Conservation (phyloP, 1,140 invertebrate genomes). For the Nephila pilipes region DNA sequence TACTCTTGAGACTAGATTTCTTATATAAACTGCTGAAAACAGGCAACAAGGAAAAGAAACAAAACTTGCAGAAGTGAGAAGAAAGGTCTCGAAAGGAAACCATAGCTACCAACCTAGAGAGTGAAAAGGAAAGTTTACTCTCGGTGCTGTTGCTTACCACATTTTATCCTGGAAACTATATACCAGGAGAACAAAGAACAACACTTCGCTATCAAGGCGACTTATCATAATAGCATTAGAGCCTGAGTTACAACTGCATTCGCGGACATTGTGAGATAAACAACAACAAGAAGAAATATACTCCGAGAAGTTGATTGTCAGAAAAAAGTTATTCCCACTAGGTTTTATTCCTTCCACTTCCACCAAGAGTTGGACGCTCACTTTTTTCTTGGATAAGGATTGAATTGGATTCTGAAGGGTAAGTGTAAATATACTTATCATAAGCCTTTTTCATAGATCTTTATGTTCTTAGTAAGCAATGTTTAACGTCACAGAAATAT, state of each 20-base stretch:
- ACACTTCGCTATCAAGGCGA: conserved; percentile 53
- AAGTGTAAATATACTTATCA: neutral
- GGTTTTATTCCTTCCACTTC: conserved; percentile 7
- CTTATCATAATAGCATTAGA: conserved; percentile 69
- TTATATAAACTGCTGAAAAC: neutral
- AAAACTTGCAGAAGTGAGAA: conserved; percentile 1
- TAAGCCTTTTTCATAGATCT: neutral
- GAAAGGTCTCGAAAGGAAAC: conserved; percentile 3
- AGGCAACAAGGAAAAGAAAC: neutral
- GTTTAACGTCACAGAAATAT: neutral
- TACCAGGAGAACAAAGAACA: conserved; percentile 12
- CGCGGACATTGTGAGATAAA: conserved; percentile 26
- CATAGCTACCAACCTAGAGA: neutral
- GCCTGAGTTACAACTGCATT: neutral
- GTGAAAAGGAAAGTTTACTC: neutral
- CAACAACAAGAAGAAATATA: conserved; percentile 31
- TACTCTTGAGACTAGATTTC: neutral
- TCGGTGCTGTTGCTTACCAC: neutral
- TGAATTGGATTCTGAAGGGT: neutral
- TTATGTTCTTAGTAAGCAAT: neutral
- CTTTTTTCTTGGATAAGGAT: neutral
- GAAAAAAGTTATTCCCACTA: conserved; percentile 22
- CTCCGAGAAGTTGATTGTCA: neutral
- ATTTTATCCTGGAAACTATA: neutral
- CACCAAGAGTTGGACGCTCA: neutral